phyloP scores from a whole-genome alignment of 2,113 vertebrate species.

The Polyodon spathula region DNA sequence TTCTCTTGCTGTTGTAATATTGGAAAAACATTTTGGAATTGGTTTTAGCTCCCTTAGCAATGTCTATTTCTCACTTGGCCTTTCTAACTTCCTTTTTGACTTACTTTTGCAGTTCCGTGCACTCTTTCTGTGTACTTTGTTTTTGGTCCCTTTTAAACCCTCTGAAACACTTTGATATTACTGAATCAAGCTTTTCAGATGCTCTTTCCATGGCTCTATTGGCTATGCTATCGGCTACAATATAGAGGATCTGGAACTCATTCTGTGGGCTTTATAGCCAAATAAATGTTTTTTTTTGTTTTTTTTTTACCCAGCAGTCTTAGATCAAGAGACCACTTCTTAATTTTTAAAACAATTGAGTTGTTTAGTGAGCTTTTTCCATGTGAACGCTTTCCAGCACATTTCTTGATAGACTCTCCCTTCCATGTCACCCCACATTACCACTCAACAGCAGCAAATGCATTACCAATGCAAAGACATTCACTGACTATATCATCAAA shows the following conservation, averaged over 20 bases:
- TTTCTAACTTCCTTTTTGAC: no score
- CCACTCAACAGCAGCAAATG: not conserved
- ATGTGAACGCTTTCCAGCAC: not conserved
- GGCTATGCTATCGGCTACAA: not conserved
- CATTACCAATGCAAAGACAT: slow-evolving; percentile 1
- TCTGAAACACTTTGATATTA: no score
- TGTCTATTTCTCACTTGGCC: no score
- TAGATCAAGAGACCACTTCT: not conserved
- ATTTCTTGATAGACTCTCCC: not conserved
- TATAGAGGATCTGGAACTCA: not conserved
- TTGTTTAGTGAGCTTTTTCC: slow-evolving; percentile 4
- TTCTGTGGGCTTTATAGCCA: not conserved
- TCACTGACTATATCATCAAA: no score
- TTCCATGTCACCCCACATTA: slow-evolving; percentile 1
- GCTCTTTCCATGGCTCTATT: not conserved
- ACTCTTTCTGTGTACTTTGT: no score
- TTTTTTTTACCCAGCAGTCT: not conserved
- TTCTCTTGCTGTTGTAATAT: no score
- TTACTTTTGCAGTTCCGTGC: no score
- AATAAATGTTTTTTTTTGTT: not conserved
- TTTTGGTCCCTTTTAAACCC: no score
- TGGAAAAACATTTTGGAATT: no score
- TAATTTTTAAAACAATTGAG: slow-evolving; percentile 5
- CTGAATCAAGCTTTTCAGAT: not conserved
- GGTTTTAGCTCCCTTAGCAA: no score